Base-by-base conservation (phyloP, 2,888 invertebrate genomes). In the Carterocephalus palaemon region DNA sequence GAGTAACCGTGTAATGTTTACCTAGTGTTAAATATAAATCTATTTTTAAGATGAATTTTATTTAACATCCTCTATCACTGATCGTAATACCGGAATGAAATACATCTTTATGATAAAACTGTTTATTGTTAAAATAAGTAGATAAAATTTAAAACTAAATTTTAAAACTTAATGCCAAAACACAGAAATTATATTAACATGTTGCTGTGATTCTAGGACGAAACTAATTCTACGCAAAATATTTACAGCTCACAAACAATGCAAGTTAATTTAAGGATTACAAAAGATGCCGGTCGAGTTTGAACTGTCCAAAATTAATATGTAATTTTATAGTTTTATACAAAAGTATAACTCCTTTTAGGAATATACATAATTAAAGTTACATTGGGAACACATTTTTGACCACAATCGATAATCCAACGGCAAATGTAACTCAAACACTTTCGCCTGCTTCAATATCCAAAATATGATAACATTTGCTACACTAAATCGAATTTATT, bases 41-140 rank as follows among this genome's bases (percentile, higher is more conserved):
- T 53, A 57, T 57, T 56, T 54, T 55, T 51, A 38, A 38, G 26
- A 41, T 17, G 39, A 15, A 49, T 53, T 47, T 57, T 51, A 59
- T 61, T 59, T 59, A 47, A 34, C 47, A 17, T 47, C 47, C 36
- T 38, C 16, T 32, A 31, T 10, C n/a, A n/a, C 26, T 32, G 24
- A 48, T 34, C 26, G 45, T 22, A 28, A 38, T 17, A 10, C 5
- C 39, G 51, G 54, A 62, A 56, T 51, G 59, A 70, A 64, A 51
- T 43, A 40, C 50, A 24, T 32, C 26, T 48, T 26, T 73, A 67
- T 74, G 75, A 78, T 77, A 75, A 75, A 79, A 75, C 64, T 75
- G 85, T 85, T 85, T 80, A 84, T 85, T 74, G 75, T 81, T 81
- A 86, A 85, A 85, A 84, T 84, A 84, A 84, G 83, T 85, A 82